Percentiles rank a stretch among this genome's conserved stretches.
Evolutionary conservation across 2,888 invertebrate genomes (phyloP).

Genomic region (Hetaerina titia): DNA sequence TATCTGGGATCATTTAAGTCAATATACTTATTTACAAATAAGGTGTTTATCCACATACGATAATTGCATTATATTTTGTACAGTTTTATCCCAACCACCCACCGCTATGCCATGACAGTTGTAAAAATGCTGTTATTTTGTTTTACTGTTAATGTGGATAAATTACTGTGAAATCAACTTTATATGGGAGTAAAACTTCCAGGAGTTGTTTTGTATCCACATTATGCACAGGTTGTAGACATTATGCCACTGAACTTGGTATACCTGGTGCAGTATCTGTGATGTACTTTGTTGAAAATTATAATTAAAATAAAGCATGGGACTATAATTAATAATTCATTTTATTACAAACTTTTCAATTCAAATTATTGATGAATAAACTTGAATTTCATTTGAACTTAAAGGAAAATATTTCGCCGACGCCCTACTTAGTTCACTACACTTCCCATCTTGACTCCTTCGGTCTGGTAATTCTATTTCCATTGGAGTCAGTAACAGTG

Average conservation of each 20-base stretch:
- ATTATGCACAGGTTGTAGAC: constrained; percentile 2
- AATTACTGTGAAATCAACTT: neutral
- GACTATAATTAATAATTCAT: neutral
- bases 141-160: neutral
- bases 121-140: constrained; percentile 6
- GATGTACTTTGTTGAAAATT: constrained; percentile 42
- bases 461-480: constrained; percentile 86
- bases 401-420: neutral
- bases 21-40: neutral
- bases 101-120: neutral
- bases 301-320: constrained; percentile 44
- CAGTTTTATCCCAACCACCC: neutral
- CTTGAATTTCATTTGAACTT: neutral
- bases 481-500: constrained; percentile 88
- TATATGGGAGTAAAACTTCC: neutral
- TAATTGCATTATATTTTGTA: constrained; percentile 51
- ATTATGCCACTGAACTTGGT: neutral
- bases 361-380: neutral
- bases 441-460: constrained; percentile 88
- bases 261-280: neutral
- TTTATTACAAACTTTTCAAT: neutral
- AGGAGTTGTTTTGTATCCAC: neutral
- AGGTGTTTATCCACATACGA: constrained; percentile 20
- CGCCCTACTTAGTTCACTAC: constrained; percentile 51
- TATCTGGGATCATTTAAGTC: neutral